phyloP scores from a whole-genome alignment of 2,888 invertebrate genomes.

The Rhagonycha fulva region DNA sequence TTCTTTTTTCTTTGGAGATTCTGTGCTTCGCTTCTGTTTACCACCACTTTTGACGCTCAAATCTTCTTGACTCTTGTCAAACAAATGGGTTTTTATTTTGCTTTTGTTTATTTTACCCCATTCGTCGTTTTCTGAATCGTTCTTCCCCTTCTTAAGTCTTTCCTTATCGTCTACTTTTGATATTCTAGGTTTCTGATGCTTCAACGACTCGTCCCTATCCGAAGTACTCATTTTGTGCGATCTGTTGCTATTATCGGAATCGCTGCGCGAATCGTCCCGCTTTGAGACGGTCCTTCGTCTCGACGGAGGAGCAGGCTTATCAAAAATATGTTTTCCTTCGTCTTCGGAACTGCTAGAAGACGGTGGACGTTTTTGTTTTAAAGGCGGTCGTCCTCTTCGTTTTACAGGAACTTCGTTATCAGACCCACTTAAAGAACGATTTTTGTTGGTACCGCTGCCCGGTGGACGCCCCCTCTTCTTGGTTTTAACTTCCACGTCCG shows the following conservation, averaged over 20 bases:
- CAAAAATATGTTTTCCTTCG: conserved; percentile 41
- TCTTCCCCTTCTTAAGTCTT: conserved; percentile 30
- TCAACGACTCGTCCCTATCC: conserved; percentile 38
- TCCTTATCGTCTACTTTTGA: conserved; percentile 36
- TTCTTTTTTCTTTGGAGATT: conserved; percentile 45
- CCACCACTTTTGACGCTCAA: conserved; percentile 22
- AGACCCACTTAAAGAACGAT: conserved; percentile 43
- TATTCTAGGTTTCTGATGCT: conserved; percentile 39
- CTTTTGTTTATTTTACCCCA: conserved; percentile 48
- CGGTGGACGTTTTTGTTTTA: conserved; percentile 41
- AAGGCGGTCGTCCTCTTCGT: conserved; percentile 38
- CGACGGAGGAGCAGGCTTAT: conserved; percentile 41
- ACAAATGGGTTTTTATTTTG: conserved; percentile 37
- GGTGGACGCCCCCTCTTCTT: conserved; percentile 44
- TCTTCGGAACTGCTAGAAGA: conserved; percentile 52
- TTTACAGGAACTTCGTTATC: conserved; percentile 41
- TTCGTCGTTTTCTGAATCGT: conserved; percentile 47
- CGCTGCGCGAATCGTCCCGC: conserved; percentile 35
- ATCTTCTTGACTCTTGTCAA: conserved; percentile 19
- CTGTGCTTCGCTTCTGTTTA: conserved; percentile 38
- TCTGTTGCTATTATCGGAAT: conserved; percentile 40
- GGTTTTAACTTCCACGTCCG: conserved; percentile 48
- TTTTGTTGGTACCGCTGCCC: conserved; percentile 38
- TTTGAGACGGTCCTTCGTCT: conserved; percentile 43
- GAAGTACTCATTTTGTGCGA: conserved; percentile 29